Evolutionary conservation across 2,113 vertebrate genomes (phyloP), one percentile per base, ranked within the genome.

Genomic region (Numida meleagris): DNA sequence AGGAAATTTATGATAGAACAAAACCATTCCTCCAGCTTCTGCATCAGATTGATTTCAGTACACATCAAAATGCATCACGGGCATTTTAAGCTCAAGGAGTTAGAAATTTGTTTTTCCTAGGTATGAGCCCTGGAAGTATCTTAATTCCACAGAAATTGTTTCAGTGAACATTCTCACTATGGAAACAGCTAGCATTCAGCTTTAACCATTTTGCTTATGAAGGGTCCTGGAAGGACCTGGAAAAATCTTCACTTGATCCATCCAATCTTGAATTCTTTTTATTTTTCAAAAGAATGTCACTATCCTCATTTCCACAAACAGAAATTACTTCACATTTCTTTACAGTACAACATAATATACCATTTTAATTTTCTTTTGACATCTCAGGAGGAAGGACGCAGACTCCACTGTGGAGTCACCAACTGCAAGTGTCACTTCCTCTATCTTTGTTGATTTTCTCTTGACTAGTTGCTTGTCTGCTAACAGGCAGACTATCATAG

Each of bases 61-160:
- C 7, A 65, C 43, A 31, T 66, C 45, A 66, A 80, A 73, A 62
- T 20, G 8, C 68, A 72, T 61, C 8, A 29, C 23, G 77, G n/a
- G 20, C 63, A 59, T 84, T 87, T 93, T 45, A 78, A 82, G 18
- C 14, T 70, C 66, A 34, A 55, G 24, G 33, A 67, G 24, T 58
- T 55, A 46, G 58, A 76, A 66, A 36, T 4, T 38, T 34, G 23
- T 79, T 85, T 82, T 90, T 27, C 33, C 24, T 57, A 88, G 53
- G 29, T 75, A 59, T 0, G 0, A 38, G 15, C 13, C 79, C 8
- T 55, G 59, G 55, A 51, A 5, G 20, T 51, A 46, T 45, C 20
- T 38, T 80, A 48, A 19, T 63, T 65, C 36, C 8, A 72, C 8
- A 18, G 23, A 80, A 66, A 6, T 55, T 65, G 18, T 43, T 90